Evolutionary conservation across 2,113 vertebrate species (phyloP).

Genomic region (Siniperca chuatsi): DNA sequence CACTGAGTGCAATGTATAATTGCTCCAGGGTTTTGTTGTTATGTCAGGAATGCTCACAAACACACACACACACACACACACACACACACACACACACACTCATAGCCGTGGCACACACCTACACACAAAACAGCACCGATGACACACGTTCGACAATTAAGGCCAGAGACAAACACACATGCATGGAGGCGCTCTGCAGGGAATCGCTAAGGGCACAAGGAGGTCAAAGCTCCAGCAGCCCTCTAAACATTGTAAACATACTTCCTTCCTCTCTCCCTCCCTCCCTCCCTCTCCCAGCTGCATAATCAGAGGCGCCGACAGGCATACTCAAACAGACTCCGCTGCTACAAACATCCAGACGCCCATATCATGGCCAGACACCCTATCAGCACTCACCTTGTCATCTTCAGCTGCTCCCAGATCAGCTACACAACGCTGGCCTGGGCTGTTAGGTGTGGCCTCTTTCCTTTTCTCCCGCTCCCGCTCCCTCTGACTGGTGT

Average conservation of each 20-base stretch:
- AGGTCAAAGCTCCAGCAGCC: slow-evolving; percentile 81
- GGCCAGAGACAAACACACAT: slow-evolving; percentile 65
- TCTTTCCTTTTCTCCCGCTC: slow-evolving; percentile 85
- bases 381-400: slow-evolving; percentile 73
- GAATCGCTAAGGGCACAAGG: slow-evolving; percentile 66
- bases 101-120: slow-evolving; percentile 30
- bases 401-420: slow-evolving; percentile 69
- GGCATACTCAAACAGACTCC: slow-evolving; percentile 65
- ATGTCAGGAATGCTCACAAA: slow-evolving; percentile 75
- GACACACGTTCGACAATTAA: slow-evolving; percentile 73
- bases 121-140: slow-evolving; percentile 50
- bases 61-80: slow-evolving; percentile 36
- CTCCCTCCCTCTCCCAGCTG: slow-evolving; percentile 77
- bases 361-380: slow-evolving; percentile 28
- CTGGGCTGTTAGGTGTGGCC: slow-evolving; percentile 52
- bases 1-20: slow-evolving; percentile 63
- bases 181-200: slow-evolving; percentile 69
- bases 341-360: slow-evolving; percentile 60
- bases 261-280: slow-evolving; percentile 80
- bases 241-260: slow-evolving; percentile 82
- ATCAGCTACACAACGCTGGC: slow-evolving; percentile 59
- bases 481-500: slow-evolving; percentile 92
- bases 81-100: slow-evolving; percentile 53
- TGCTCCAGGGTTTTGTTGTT: slow-evolving; percentile 75
- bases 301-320: slow-evolving; percentile 78